These are phyloP conservation scores for Stichopus chloronotus DNA, from an alignment of 35 echinoderm and acorn worm genomes.

Conservation along the genomic window DNA sequence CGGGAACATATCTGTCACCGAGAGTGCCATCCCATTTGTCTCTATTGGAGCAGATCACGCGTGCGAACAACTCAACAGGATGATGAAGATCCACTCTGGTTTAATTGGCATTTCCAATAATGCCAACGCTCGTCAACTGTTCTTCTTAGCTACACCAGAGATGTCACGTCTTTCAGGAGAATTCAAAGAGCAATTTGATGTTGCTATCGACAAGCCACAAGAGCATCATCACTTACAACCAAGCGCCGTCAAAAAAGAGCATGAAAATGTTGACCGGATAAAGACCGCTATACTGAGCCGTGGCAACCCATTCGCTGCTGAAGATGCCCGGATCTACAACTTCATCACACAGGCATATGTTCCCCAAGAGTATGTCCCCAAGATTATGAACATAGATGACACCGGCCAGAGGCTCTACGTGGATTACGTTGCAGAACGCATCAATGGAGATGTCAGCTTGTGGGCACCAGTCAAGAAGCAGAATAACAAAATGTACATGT, in stretches of 20 bases:
- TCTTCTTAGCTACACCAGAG: constrained; percentile 30
- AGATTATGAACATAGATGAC: constrained; percentile 30
- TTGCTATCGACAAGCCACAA: not conserved
- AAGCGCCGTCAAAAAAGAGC: constrained; percentile 39
- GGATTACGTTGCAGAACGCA: constrained; percentile 30
- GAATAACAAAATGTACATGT: constrained; percentile 67
- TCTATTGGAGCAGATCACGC: too few species aligned
- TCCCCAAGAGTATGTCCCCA: constrained; percentile 32
- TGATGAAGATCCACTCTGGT: too few species aligned
- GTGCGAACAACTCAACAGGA: too few species aligned
- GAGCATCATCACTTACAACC: not conserved
- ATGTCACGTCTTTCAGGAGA: too few species aligned
- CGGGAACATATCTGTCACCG: constrained; percentile 24
- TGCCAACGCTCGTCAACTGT: constrained; percentile 20
- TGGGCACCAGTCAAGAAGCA: too few species aligned
- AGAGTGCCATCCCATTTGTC: too few species aligned
- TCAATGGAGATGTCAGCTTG: constrained; percentile 30
- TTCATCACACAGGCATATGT: constrained; percentile 33
- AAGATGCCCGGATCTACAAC: constrained; percentile 24
- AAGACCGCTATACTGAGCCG: constrained; percentile 22
- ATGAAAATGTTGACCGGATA: too few species aligned
- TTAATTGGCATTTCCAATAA: constrained; percentile 51
- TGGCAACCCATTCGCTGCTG: constrained; percentile 42
- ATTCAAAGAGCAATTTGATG: constrained; percentile 6
- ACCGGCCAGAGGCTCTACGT: constrained; percentile 16